phyloP scores from a whole-genome alignment of 2,797 vertebrate genomes.

The Scarus forsteni region DNA sequence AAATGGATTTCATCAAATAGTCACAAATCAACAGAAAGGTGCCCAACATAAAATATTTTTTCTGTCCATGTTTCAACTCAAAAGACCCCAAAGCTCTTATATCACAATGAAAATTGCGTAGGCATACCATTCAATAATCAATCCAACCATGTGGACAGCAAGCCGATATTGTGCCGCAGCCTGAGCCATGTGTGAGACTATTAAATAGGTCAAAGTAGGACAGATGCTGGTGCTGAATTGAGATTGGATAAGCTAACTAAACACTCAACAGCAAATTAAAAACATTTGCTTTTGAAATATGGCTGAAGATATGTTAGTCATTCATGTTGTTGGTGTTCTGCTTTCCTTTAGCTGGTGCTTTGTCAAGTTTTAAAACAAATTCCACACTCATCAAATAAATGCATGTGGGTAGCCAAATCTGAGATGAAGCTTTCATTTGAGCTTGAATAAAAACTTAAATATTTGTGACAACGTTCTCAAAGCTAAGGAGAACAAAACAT shows the following conservation, averaged over 20 bases:
- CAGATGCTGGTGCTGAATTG: constrained; percentile 18
- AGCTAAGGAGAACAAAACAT: too few relatives aligned
- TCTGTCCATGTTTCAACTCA: neutral
- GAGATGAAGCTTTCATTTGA: too few relatives aligned
- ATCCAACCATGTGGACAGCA: neutral
- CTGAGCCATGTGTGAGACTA: constrained; percentile 5
- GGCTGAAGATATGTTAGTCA: neutral
- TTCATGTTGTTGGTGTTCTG: neutral
- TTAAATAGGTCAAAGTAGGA: constrained; percentile 14
- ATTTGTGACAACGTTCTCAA: too few relatives aligned
- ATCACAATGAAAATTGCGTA: constrained; percentile 5
- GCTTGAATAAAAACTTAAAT: too few relatives aligned
- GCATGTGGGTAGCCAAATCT: neutral
- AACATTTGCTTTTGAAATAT: neutral
- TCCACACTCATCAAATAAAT: neutral
- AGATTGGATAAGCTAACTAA: neutral
- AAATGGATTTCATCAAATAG: neutral
- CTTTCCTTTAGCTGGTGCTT: neutral
- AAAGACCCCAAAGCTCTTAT: constrained; percentile 11
- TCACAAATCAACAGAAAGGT: neutral
- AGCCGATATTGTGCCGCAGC: neutral
- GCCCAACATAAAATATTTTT: neutral
- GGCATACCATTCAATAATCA: constrained; percentile 3
- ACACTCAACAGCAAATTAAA: neutral
- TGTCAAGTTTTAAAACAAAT: neutral